Evolutionary conservation across 2,888 invertebrate species (phyloP).

Genomic region (Drosophila tripunctata): DNA sequence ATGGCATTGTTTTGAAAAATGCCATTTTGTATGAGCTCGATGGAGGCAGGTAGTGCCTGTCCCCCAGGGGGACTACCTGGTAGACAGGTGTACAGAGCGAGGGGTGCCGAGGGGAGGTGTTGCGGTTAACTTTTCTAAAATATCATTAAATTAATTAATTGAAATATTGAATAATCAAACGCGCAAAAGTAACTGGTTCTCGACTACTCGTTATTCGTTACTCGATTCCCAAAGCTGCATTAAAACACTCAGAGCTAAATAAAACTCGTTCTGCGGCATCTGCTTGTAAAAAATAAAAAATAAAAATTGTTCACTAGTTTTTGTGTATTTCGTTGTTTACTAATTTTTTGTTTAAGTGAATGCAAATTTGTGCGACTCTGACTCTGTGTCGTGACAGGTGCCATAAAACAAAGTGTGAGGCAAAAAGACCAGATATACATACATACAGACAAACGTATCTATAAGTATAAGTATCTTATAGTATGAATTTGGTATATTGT

Average conservation of each 20-base stretch:
- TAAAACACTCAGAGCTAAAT: not conserved
- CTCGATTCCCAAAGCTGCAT: slow-evolving; percentile 13
- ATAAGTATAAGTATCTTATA: slow-evolving; percentile 43
- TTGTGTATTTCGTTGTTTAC: slow-evolving; percentile 49
- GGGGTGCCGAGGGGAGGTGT: not conserved
- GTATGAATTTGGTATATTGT: slow-evolving; percentile 38
- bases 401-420: slow-evolving; percentile 32
- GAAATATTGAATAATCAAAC: slow-evolving; percentile 53
- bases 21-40: slow-evolving; percentile 15
- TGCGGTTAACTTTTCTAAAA: not conserved
- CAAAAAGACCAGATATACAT: slow-evolving; percentile 10
- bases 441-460: not conserved
- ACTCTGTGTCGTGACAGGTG: slow-evolving; percentile 60
- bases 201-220: not conserved
- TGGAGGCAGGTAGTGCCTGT: not conserved
- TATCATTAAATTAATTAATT: slow-evolving; percentile 55
- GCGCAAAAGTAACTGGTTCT: slow-evolving; percentile 74
- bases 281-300: not conserved
- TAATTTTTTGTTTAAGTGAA: slow-evolving; percentile 57
- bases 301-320: slow-evolving; percentile 57
- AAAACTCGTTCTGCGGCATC: slow-evolving; percentile 53
- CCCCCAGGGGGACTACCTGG: too few species aligned
- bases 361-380: slow-evolving; percentile 57
- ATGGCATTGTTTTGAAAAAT: slow-evolving; percentile 15
- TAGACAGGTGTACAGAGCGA: not conserved